Conservation (phyloP, 2,888 invertebrate genomes). For the Glyphotaelius pellucidus region DNA sequence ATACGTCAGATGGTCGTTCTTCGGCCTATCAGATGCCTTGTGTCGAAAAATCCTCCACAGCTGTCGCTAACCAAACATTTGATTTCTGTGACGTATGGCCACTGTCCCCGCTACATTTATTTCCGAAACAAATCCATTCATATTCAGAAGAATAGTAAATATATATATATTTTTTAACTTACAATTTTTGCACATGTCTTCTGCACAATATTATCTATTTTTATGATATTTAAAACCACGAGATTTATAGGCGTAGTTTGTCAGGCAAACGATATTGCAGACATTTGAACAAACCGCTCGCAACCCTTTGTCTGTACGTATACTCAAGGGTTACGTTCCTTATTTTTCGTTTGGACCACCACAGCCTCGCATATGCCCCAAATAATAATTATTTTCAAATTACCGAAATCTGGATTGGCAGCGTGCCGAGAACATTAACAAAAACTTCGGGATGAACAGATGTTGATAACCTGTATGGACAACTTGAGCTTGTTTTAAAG, state of each 20-base stretch:
- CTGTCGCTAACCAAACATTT: conserved; percentile 48
- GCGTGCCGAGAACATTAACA: conserved; percentile 14
- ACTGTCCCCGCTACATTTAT: conserved; percentile 23
- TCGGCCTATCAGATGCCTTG: conserved; percentile 20
- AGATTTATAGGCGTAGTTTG: background rate
- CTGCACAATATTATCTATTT: background rate
- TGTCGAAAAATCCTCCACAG: conserved; percentile 24
- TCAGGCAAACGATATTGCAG: background rate
- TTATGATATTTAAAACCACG: background rate
- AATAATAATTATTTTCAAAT: conserved; percentile 44
- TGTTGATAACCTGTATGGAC: conserved; percentile 42
- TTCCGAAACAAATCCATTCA: conserved; percentile 4
- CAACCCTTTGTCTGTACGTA: background rate
- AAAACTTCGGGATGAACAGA: conserved; percentile 18
- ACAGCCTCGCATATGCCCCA: background rate
- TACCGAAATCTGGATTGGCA: conserved; percentile 38
- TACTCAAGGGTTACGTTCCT: conserved; percentile 16
- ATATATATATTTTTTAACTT: background rate
- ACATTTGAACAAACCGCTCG: background rate
- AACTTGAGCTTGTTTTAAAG: background rate
- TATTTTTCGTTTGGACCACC: background rate
- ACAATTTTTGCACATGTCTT: background rate
- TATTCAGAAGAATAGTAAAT: background rate
- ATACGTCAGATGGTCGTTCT: conserved; percentile 11
- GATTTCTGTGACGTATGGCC: conserved; percentile 36